Percentiles rank a stretch among this genome's conserved stretches.
phyloP scores from a whole-genome alignment of 2,888 invertebrate genomes.

The Agrotis puta region DNA sequence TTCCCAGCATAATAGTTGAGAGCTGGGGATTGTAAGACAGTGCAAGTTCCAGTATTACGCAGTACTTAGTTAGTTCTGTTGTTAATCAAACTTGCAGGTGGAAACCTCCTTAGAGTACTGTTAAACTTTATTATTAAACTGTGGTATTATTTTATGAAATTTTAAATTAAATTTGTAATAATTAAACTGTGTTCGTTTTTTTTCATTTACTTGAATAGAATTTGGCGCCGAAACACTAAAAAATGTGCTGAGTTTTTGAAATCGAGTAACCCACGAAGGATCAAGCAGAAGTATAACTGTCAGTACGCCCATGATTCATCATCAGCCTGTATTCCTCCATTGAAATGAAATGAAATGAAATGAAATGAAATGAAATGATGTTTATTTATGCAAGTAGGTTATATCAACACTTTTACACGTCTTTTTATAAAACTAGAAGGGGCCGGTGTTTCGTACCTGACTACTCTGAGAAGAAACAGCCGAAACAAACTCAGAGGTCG shows the following conservation, averaged over 20 bases:
- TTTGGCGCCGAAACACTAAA: not conserved
- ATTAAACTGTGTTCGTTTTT: constrained; percentile 24
- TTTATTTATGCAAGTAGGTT: too few species aligned
- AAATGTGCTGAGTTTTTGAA: not conserved
- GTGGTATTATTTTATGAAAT: constrained; percentile 29
- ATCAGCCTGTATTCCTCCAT: too few species aligned
- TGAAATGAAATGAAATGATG: too few species aligned
- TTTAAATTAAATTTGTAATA: constrained; percentile 46
- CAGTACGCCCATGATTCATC: too few species aligned
- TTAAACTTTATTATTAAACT: constrained; percentile 50
- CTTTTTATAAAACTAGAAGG: too few species aligned
- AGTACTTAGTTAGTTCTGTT: constrained; percentile 15
- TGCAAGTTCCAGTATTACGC: constrained; percentile 34
- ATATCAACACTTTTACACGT: too few species aligned
- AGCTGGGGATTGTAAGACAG: constrained; percentile 1
- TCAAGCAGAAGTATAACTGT: too few species aligned
- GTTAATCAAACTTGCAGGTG: constrained; percentile 22
- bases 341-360: too few species aligned
- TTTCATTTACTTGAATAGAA: constrained; percentile 3
- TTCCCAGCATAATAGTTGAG: constrained; percentile 4
- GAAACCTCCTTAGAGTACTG: constrained; percentile 37
- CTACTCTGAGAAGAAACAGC: too few species aligned
- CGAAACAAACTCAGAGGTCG: too few species aligned
- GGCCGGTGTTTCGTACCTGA: too few species aligned
- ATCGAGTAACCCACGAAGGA: too few species aligned